Conservation (phyloP, 1,140 invertebrate genomes). For the Mizuhopecten yessoensis region DNA sequence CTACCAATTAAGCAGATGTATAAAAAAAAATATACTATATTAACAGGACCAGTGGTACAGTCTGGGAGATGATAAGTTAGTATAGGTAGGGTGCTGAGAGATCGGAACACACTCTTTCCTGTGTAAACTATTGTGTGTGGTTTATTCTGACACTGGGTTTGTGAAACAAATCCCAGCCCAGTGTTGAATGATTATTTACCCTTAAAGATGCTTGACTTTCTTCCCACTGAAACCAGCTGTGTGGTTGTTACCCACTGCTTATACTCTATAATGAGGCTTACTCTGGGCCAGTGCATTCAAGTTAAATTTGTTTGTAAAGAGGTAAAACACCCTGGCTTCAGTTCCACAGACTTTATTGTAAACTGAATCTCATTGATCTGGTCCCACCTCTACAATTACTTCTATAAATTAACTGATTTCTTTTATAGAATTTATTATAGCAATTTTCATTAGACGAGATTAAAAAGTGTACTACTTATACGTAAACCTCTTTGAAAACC, state of each 20-base stretch:
- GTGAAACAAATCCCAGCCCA: neutral
- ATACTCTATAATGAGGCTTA: neutral
- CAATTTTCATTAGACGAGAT: too few species aligned
- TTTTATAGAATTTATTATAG: too few species aligned
- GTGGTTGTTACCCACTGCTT: neutral
- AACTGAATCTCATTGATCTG: neutral
- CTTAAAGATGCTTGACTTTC: neutral
- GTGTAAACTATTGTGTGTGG: constrained; percentile 21
- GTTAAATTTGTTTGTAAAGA: neutral
- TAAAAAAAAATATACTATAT: neutral
- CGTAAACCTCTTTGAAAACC: too few species aligned
- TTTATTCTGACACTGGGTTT: neutral
- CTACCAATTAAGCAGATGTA: neutral
- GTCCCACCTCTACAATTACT: neutral
- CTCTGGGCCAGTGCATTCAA: neutral
- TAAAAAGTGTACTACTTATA: too few species aligned
- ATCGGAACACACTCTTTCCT: neutral
- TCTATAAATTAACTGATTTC: too few species aligned
- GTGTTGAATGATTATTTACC: neutral
- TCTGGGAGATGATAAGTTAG: neutral
- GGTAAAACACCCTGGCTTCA: too few species aligned
- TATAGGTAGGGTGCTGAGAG: neutral
- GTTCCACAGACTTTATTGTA: neutral
- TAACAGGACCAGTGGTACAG: neutral
- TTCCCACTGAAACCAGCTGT: neutral